Base-by-base conservation (phyloP, 2,113 vertebrate species). In the Taxidea taxus region DNA sequence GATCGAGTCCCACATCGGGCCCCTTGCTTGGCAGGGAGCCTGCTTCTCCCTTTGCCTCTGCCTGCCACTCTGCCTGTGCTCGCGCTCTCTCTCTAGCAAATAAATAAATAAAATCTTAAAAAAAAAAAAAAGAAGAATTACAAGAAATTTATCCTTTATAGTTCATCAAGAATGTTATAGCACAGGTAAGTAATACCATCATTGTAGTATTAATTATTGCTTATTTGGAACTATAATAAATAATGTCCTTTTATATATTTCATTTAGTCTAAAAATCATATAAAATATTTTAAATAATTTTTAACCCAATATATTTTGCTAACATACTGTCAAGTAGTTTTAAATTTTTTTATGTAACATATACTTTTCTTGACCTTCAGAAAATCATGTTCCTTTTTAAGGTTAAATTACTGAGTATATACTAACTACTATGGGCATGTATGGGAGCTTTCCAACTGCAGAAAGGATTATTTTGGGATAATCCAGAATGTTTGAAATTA, bases 201-300 rank as follows among this genome's bases (percentile, higher is more conserved):
- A 83, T 80, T 54, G 70, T 72, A 49, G 34, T 54, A 15, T 64
- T 80, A 93, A n/a, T 51, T 23, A 85, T 66, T 95, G 20, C 10
- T 88, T 86, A 87, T 62, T 49, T 64, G n/a, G 72, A 82, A 64
- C 27, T 31, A 18, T 54, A 62, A n/a, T 94, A 54, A 89, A 64
- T 97, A 64, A 81, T 92, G 7, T 29, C 12, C 29, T 96, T 66
- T 56, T 80, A 37, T 31, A 92, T 58, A 62, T 75, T 77, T 93
- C 5, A 77, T 93, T 85, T 93, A 83, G 37, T 90, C 9, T 94
- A 83, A 97, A 92, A 74, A 60, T 75, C 6, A 42, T 85, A 47
- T 82, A 91, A 96, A 87, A 39, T 87, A 82, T 94, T 87, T 91
- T 94, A 56, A 29, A 39, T 54, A 87, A 91, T 66, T 84, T 90